Evolutionary conservation across 2,113 vertebrate genomes (phyloP).

Genomic region (Geococcyx californianus): DNA sequence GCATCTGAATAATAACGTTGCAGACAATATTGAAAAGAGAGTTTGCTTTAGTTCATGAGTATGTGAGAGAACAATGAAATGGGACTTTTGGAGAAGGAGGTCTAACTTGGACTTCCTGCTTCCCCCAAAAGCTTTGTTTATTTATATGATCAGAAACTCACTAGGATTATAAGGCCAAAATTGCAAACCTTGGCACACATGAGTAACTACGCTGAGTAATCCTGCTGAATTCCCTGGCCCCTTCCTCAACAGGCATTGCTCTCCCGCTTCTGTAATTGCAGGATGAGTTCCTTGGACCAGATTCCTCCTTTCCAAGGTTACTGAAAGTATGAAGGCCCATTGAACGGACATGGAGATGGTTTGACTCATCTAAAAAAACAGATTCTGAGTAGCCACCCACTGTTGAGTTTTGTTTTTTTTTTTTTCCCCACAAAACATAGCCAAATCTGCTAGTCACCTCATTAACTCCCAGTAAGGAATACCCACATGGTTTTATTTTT

Average conservation of each 20-base stretch:
- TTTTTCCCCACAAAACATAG: neutral
- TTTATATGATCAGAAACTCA: neutral
- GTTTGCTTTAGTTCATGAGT: neutral
- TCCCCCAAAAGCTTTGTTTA: neutral
- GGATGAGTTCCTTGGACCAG: neutral
- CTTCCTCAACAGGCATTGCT: neutral
- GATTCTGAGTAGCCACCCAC: neutral
- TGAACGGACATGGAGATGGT: neutral
- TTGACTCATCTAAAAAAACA: neutral
- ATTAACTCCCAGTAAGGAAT: neutral
- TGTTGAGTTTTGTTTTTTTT: no score
- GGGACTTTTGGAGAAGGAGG: neutral
- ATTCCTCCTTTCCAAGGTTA: neutral
- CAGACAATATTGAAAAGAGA: neutral
- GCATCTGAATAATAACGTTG: neutral
- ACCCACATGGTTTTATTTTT: neutral
- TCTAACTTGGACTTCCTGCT: neutral
- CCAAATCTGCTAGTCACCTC: neutral
- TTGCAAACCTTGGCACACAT: neutral
- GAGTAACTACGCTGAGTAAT: neutral
- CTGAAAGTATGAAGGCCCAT: neutral
- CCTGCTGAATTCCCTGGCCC: neutral
- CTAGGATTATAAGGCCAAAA: neutral
- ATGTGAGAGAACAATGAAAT: neutral
- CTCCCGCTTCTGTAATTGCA: neutral